phyloP scores from a whole-genome alignment of 1,140 invertebrate species.

The Heliothis subflexa region DNA sequence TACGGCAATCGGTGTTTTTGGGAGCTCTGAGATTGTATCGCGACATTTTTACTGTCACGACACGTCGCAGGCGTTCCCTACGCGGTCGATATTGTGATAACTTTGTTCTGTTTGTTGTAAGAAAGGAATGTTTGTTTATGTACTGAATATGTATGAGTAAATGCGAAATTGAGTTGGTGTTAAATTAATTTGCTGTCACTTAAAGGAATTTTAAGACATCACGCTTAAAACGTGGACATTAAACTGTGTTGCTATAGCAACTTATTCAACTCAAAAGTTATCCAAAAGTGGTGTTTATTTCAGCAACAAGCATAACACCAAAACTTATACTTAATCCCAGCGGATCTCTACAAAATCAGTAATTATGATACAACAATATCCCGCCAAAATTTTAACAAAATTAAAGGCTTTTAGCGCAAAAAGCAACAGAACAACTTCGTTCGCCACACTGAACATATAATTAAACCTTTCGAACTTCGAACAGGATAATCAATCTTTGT shows the following conservation, averaged over 20 bases:
- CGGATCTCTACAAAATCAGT: constrained; percentile 21
- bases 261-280: not conserved
- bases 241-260: not conserved
- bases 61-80: constrained; percentile 4
- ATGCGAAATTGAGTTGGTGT: too few relatives aligned
- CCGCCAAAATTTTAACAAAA: constrained; percentile 23
- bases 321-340: constrained; percentile 5
- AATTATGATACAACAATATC: constrained; percentile 31
- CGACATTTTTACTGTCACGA: constrained; percentile 36
- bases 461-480: constrained; percentile 37
- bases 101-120: not conserved
- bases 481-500: constrained; percentile 46
- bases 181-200: too few relatives aligned
- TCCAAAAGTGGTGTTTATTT: not conserved
- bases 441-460: constrained; percentile 26
- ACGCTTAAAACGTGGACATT: too few relatives aligned
- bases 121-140: not conserved
- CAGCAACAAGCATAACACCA: not conserved
- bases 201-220: too few relatives aligned
- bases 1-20: constrained; percentile 40
- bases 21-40: constrained; percentile 40
- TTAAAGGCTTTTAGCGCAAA: constrained; percentile 38
- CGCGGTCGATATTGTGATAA: constrained; percentile 35
- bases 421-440: constrained; percentile 24
- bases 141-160: not conserved